A percentile compares a stretch with the other conserved stretches of the same genome.
phyloP scores from a whole-genome alignment of 2,888 invertebrate species.

The Erannis defoliaria region DNA sequence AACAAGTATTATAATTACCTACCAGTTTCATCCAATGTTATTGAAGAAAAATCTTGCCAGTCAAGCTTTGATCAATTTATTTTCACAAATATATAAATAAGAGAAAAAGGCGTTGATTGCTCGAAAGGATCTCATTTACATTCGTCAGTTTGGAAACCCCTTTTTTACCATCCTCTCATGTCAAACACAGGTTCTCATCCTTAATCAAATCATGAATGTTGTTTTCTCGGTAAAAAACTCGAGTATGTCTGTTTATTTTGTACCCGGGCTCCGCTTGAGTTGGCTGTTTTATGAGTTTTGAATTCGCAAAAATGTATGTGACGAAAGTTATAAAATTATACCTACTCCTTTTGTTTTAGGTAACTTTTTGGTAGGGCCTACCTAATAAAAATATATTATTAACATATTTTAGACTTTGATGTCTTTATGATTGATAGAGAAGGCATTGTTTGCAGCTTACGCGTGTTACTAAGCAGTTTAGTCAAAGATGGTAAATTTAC shows the following conservation, averaged over 20 bases:
- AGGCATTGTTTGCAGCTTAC: no score
- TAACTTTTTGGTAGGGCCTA: background rate
- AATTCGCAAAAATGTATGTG: conserved; percentile 5
- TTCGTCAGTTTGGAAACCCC: conserved; percentile 38
- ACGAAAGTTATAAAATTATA: background rate
- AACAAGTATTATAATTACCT: no score
- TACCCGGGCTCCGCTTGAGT: conserved; percentile 18
- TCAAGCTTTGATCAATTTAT: conserved; percentile 13
- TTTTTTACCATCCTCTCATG: conserved; percentile 40
- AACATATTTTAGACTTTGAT: background rate
- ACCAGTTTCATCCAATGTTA: background rate
- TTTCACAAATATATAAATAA: conserved; percentile 9
- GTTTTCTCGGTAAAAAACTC: conserved; percentile 29
- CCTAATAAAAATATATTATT: background rate
- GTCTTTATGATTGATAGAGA: no score
- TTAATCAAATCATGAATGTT: conserved; percentile 41
- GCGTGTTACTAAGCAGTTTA: no score
- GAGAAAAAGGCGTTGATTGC: conserved; percentile 30
- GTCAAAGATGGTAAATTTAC: no score
- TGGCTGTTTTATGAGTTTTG: conserved; percentile 24
- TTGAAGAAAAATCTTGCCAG: background rate
- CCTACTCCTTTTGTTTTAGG: background rate
- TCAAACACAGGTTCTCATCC: conserved; percentile 41
- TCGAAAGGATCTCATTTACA: conserved; percentile 33
- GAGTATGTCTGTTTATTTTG: conserved; percentile 27